Conservation (phyloP, 2,888 invertebrate genomes). For the Harmothoe impar region DNA sequence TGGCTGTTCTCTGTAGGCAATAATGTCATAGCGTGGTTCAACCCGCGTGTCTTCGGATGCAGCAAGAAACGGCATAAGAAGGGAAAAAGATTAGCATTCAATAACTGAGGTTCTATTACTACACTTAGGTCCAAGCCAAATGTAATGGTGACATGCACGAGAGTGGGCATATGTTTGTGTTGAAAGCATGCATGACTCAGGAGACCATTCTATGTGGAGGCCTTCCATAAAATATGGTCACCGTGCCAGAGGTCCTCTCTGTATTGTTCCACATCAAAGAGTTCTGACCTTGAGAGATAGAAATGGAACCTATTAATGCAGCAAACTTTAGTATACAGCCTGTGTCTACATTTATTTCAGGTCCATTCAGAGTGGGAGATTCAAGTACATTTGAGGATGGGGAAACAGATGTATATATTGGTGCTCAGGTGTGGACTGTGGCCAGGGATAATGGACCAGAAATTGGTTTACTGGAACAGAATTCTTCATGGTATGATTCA, state of each 20-base stretch:
- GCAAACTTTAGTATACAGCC: too few relatives aligned
- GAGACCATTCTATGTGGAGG: background rate
- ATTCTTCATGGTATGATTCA: too few relatives aligned
- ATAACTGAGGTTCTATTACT: slow-evolving; percentile 9
- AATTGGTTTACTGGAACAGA: background rate
- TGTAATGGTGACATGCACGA: background rate
- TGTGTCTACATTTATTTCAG: too few relatives aligned
- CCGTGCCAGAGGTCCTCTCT: background rate
- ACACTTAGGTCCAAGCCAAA: background rate
- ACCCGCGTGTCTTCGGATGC: background rate
- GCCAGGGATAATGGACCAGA: too few relatives aligned
- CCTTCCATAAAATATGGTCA: background rate
- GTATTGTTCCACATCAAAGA: slow-evolving; percentile 22
- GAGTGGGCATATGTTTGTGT: background rate
- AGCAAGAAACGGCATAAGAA: background rate
- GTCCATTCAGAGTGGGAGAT: too few relatives aligned
- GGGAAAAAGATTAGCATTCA: slow-evolving; percentile 13
- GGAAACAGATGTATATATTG: too few relatives aligned
- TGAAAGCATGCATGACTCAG: slow-evolving; percentile 29
- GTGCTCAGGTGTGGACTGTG: too few relatives aligned
- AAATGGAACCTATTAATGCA: too few relatives aligned
- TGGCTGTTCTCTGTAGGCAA: background rate
- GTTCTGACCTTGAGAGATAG: background rate
- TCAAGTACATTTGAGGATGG: too few relatives aligned
- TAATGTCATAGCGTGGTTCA: slow-evolving; percentile 2